phyloP scores from a whole-genome alignment of 1,140 invertebrate genomes.

The Musca vetustissima region DNA sequence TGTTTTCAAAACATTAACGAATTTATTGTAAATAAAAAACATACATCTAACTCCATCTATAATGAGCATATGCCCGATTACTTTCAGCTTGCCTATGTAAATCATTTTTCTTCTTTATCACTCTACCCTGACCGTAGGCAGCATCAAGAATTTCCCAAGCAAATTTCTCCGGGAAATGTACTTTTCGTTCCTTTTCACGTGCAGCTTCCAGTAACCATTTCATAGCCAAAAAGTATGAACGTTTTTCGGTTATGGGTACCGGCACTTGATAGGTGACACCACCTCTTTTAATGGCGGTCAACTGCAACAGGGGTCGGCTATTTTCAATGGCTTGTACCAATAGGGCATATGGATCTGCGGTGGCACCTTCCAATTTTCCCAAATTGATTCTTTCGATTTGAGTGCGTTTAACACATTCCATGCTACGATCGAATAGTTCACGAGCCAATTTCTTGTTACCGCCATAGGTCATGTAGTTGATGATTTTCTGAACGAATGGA shows the following conservation, averaged over 20 bases:
- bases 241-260: slow-evolving; percentile 69
- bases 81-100: slow-evolving; percentile 85
- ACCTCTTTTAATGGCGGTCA: slow-evolving; percentile 74
- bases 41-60: slow-evolving; percentile 70
- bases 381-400: slow-evolving; percentile 81
- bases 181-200: slow-evolving; percentile 65
- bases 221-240: slow-evolving; percentile 75
- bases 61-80: slow-evolving; percentile 89
- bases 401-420: slow-evolving; percentile 79
- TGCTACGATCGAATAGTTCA: slow-evolving; percentile 66
- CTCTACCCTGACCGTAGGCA: slow-evolving; percentile 71
- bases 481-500: slow-evolving; percentile 70
- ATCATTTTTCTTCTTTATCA: slow-evolving; percentile 81
- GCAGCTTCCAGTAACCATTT: slow-evolving; percentile 82
- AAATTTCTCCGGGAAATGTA: slow-evolving; percentile 65
- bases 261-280: slow-evolving; percentile 88
- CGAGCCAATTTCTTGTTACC: slow-evolving; percentile 70
- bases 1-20: too few species aligned
- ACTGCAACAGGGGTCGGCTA: slow-evolving; percentile 72
- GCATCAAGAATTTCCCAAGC: slow-evolving; percentile 75
- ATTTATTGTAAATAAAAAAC: too few species aligned
- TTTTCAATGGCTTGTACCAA: slow-evolving; percentile 83
- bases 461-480: slow-evolving; percentile 74
- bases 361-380: slow-evolving; percentile 62
- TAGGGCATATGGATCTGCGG: slow-evolving; percentile 74